Evolutionary conservation across 2,797 vertebrate species (phyloP), one percentile per base, ranked within the genome.

Genomic region (Hoplostethus mediterraneus): DNA sequence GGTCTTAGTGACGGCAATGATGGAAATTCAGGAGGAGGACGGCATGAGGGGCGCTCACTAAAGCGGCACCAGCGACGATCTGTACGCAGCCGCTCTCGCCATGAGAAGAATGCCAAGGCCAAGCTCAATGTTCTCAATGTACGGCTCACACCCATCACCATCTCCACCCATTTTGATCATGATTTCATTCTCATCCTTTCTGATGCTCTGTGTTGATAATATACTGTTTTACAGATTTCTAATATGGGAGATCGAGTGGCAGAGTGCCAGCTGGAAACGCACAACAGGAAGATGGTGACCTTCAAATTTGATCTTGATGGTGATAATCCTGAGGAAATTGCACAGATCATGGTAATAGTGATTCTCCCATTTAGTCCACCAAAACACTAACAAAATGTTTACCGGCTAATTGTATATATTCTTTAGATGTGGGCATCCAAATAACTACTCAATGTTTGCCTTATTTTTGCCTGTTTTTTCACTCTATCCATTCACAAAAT

Each of bases 201-300:
- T 25, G 1, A 6, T 5, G 12, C 13, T 64, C 9, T 52, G 52
- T 51, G 42, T 51, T 17, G 33, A 11, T 3, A 6, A 16, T 2
- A 1, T 48, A 77, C 55, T 84, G 31, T 75, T 74, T 77, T 76
- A 0, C 80, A 99, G 98, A 97, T 99, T 88, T 99, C 97, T 57
- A 98, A 97, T 86, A 96, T 97, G 88, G 98, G 97, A 48, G 98
- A 99, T 86, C 85, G 97, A 67, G 98, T 99, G 10, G 98, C 98
- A 75, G 98, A 99, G 86, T 99, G 98, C 85, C 98, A 99, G 58
- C 93, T 99, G 42, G 98, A 99, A 93, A 99, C 98, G 0, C 98
- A 99, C 89, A 99, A 99, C 93, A 95, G 96, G 79, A 99, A 99
- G 94, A 99, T 99, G 98, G 98, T 99, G 88, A 99, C 98, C 77